These are phyloP conservation scores for Lagocephalus sceleratus DNA, from an alignment of 2,797 vertebrate species.

Conservation along the genomic window DNA sequence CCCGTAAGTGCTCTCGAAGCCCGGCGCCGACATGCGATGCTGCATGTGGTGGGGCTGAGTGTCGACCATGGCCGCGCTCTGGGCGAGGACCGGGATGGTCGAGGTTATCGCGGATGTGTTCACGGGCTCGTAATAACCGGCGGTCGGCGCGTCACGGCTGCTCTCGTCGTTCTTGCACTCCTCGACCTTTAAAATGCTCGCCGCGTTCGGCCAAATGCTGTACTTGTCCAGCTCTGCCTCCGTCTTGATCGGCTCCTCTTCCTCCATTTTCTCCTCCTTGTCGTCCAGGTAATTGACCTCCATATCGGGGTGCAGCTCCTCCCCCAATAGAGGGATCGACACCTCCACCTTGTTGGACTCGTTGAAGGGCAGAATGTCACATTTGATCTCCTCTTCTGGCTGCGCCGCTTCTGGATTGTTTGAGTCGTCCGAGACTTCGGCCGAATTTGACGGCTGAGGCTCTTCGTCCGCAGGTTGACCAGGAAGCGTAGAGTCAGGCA, in stretches of 20 bases:
- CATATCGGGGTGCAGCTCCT: slow-evolving; percentile 75
- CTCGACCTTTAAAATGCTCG: slow-evolving; percentile 74
- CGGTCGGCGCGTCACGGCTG: slow-evolving; percentile 69
- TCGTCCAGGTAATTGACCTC: slow-evolving; percentile 70
- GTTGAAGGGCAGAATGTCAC: slow-evolving; percentile 67
- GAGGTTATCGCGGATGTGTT: slow-evolving; percentile 58
- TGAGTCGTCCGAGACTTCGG: slow-evolving; percentile 30
- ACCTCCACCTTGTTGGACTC: slow-evolving; percentile 60
- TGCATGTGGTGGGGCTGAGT: slow-evolving; percentile 63
- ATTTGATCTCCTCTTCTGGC: slow-evolving; percentile 57
- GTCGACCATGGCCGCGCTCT: slow-evolving; percentile 60
- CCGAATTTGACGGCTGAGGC: slow-evolving; percentile 3
- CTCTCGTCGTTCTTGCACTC: slow-evolving; percentile 61
- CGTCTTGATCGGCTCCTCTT: slow-evolving; percentile 41
- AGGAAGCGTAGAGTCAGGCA: slow-evolving; percentile 44
- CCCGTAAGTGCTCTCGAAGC: slow-evolving; percentile 66
- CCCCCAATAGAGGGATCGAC: slow-evolving; percentile 79
- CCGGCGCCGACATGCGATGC: slow-evolving; percentile 52
- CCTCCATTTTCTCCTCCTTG: slow-evolving; percentile 44
- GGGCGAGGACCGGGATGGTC: slow-evolving; percentile 69
- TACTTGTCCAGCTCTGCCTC: slow-evolving; percentile 72
- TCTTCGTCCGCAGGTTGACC: slow-evolving; percentile 44
- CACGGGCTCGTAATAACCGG: slow-evolving; percentile 61
- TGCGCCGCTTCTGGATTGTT: slow-evolving; percentile 29
- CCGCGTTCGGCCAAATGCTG: slow-evolving; percentile 82